Base-by-base conservation (phyloP, 2,888 invertebrate species). In the Physocephala rufipes region DNA sequence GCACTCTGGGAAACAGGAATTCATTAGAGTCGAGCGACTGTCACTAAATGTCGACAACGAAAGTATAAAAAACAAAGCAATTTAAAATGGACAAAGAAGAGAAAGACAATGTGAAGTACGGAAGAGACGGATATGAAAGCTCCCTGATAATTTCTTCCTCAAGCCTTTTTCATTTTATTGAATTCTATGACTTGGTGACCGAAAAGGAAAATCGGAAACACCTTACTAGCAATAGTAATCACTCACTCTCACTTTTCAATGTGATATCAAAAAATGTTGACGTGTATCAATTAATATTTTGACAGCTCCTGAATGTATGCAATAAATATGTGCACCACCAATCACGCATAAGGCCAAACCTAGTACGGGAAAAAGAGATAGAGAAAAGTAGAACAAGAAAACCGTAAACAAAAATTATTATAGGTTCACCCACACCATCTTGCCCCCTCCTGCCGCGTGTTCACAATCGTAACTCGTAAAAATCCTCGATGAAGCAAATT, bases 11-110 rank as follows among this genome's bases (percentile, higher is more conserved):
- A 66, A 66, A 53, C 53, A 55, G 55, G 55, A 53, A 66, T 65
- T 66, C 55, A 66, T 55, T 66, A 66, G 66, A 51, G 3, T 28
- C 66, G 13, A 66, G 47, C 24, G 21, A 45, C 47, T 24, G 26
- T 63, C 47, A 47, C 47, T 63, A 63, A 45, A 63, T 63, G 63
- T 24, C 21, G 63, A 47, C 63, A 47, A 45, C 36, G 47, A 47
- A 45, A 21, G 12, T 21, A 26, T 26, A n/a, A 47, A 24, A 26
- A 47, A 58, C 24, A 36, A 4, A 36, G 36, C 36, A 36, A 36
- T 36, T 36, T 36, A 36, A 4, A 58, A 26, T 3, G 24, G 58
- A 13, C 7, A 16, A 26, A 9, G 15, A 1, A 9, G 58, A 21
- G 21, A 21, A 53, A 53, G 16, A n/a, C 49, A 3, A 16, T 49